Conservation (phyloP, 2,888 invertebrate genomes). For the Tortricodes alternella region DNA sequence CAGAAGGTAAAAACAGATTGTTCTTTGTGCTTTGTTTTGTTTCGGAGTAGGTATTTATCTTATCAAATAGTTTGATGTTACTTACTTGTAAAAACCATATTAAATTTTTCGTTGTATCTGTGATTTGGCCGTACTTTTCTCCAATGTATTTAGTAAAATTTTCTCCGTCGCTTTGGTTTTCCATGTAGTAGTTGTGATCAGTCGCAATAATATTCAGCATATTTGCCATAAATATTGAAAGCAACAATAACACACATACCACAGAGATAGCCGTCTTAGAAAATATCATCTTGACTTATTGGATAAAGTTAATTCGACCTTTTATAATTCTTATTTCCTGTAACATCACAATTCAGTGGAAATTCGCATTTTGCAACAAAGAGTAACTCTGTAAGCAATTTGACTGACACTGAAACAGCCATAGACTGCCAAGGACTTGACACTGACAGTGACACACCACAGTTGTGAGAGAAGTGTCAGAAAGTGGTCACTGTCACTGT, state of each 20-base stretch:
- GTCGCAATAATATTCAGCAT: constrained; percentile 86
- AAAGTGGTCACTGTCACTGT: no score
- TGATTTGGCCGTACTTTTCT: constrained; percentile 72
- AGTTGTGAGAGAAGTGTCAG: no score
- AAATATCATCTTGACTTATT: constrained; percentile 80
- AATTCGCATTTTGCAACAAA: constrained; percentile 7
- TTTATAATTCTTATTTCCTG: background rate
- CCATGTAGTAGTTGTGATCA: constrained; percentile 72
- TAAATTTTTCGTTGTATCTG: constrained; percentile 82
- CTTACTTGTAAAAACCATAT: constrained; percentile 91
- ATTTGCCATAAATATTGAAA: constrained; percentile 87
- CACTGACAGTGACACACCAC: background rate
- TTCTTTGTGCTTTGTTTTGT: background rate
- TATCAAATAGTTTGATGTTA: no score
- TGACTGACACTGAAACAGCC: background rate
- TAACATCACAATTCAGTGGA: constrained; percentile 6
- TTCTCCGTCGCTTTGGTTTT: constrained; percentile 55
- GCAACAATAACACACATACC: constrained; percentile 83
- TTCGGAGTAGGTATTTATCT: no score
- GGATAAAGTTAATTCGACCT: constrained; percentile 2
- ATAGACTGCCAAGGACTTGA: background rate
- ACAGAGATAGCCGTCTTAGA: constrained; percentile 84
- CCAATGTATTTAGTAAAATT: constrained; percentile 61
- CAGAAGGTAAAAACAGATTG: background rate
- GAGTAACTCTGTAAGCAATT: constrained; percentile 4